Percentiles rank a stretch among this genome's conserved stretches.
These are phyloP conservation scores for Amiota mariae DNA, from an alignment of 2,888 invertebrate species.

Conservation along the genomic window DNA sequence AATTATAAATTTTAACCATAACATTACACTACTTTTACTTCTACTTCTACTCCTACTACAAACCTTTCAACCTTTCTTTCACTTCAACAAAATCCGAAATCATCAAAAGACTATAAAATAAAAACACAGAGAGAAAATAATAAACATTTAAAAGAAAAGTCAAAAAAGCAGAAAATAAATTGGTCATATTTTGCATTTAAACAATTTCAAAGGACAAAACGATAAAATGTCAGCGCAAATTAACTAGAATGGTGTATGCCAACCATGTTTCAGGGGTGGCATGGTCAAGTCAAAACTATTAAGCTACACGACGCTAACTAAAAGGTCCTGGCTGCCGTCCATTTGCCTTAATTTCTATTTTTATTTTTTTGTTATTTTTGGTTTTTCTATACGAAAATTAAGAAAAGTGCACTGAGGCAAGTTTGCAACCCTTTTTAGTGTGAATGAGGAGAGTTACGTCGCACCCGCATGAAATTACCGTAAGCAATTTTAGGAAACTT, in stretches of 20 bases:
- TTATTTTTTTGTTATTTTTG: neutral
- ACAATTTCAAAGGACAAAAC: conserved; percentile 7
- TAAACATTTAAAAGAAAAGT: too few relatives aligned
- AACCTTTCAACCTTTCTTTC: too few relatives aligned
- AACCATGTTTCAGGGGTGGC: neutral
- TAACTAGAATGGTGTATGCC: neutral
- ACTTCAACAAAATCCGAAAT: neutral
- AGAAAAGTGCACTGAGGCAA: conserved; percentile 15
- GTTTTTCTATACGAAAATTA: neutral
- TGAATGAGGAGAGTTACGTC: conserved; percentile 1
- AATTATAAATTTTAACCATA: too few relatives aligned
- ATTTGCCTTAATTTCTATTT: neutral
- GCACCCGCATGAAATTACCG: conserved; percentile 20
- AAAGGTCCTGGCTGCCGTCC: conserved; percentile 7
- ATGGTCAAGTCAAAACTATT: conserved; percentile 14
- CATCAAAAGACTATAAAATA: neutral
- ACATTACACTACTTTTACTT: too few relatives aligned
- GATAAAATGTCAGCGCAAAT: conserved; percentile 25
- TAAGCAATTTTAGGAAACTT: conserved; percentile 10
- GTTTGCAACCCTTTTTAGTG: conserved; percentile 14
- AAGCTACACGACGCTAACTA: conserved; percentile 21
- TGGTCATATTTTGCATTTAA: neutral
- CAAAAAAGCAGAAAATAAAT: neutral
- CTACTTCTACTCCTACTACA: too few relatives aligned
- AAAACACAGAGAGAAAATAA: neutral